phyloP scores from a whole-genome alignment of 2,888 invertebrate species.

The Eulithis prunata region DNA sequence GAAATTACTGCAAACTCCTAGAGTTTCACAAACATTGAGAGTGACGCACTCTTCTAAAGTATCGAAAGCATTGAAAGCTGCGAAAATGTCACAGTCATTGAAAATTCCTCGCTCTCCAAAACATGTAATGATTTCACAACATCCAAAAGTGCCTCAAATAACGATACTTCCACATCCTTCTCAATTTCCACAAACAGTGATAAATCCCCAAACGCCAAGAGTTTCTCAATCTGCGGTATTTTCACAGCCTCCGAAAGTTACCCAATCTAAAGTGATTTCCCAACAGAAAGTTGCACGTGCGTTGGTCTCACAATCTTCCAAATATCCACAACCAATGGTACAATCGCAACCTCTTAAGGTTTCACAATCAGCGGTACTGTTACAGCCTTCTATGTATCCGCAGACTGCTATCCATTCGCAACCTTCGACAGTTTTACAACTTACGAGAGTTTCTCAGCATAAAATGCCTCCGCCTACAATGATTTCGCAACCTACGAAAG shows the following conservation, averaged over 20 bases:
- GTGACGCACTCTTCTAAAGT: slow-evolving; percentile 22
- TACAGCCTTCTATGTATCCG: slow-evolving; percentile 11
- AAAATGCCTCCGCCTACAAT: slow-evolving; percentile 9
- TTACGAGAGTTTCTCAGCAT: slow-evolving; percentile 5
- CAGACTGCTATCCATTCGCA: slow-evolving; percentile 3
- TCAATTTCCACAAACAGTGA: slow-evolving; percentile 4
- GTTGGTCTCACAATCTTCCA: slow-evolving; percentile 7
- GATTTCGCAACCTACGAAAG: slow-evolving; percentile 5
- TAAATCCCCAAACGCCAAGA: slow-evolving; percentile 10
- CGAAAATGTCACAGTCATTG: slow-evolving; percentile 26
- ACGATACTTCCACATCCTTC: slow-evolving; percentile 33
- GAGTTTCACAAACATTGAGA: slow-evolving; percentile 22
- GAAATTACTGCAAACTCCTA: slow-evolving; percentile 18
- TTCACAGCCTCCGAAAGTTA: slow-evolving; percentile 10
- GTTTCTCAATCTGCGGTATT: slow-evolving; percentile 4
- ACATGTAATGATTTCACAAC: slow-evolving; percentile 9
- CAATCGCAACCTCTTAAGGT: slow-evolving; percentile 12
- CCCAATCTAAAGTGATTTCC: neutral
- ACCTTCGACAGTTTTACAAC: neutral
- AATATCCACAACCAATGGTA: slow-evolving; percentile 6
- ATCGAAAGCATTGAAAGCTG: slow-evolving; percentile 25
- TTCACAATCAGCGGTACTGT: slow-evolving; percentile 4
- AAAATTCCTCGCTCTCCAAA: slow-evolving; percentile 17
- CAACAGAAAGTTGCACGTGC: slow-evolving; percentile 7
- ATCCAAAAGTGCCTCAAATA: slow-evolving; percentile 17